Evolutionary conservation across 2,113 vertebrate species (phyloP), one percentile per base, ranked within the genome.

Genomic region (Globicephala melas): DNA sequence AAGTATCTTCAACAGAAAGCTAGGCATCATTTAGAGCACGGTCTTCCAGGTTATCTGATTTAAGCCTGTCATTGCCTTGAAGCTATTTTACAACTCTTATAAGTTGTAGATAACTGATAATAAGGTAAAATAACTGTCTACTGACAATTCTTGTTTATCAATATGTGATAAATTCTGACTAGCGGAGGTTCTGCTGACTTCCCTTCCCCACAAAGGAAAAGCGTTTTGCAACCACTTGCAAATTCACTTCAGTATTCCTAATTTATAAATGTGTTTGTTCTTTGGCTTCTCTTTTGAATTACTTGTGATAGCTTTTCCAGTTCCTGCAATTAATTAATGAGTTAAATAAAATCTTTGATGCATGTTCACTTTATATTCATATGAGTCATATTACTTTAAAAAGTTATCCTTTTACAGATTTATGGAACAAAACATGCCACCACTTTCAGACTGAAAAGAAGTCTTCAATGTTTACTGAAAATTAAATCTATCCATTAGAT

Each of bases 311-410:
- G 55, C 70, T 55, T 65, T 87, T 25, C 8, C 11, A 92, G 44
- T 76, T 94, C 44, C 38, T 2, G 44, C 28, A 85, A 53, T 93
- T 94, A 96, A 91, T 93, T 94, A 76, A 88, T 84, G 18, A 97
- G 65, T 81, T 91, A 94, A 91, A 84, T 87, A 91, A 89, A 96
- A 94, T 81, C 31, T 96, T 90, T 97, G 86, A 92, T 50, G 71
- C 26, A 33, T 96, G 55, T 90, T 96, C 83, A 92, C 83, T 96
- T 96, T 79, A 80, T 68, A 96, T 93, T 97, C 77, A 73, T 70
- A 71, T 77, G 85, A 95, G 12, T 87, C 92, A 87, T 89, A 87
- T 65, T 91, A 84, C 41, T 95, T 62, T 17, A 11, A 20, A 62
- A 89, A 88, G 85, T 82, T 85, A 85, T 33, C 38, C 60, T 93